Evolutionary conservation across 2,888 invertebrate species (phyloP).

Genomic region (Synanthedon vespiformis): DNA sequence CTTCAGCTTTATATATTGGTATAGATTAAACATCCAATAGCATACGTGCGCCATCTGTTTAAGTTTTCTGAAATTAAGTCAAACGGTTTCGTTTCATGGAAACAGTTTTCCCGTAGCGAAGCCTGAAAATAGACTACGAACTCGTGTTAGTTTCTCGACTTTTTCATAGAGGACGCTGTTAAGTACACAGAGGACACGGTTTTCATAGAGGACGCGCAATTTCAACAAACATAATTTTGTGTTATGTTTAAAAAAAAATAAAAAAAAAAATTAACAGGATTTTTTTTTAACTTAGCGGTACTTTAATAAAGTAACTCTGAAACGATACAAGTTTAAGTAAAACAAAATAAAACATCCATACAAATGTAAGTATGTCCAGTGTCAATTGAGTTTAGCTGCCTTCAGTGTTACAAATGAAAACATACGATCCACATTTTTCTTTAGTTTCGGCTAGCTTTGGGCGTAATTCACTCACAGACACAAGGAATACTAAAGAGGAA

Average conservation of each 20-base stretch:
- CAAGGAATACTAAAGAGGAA: background rate
- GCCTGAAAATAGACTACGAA: background rate
- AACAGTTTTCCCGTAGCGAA: background rate
- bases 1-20: too few species aligned
- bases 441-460: background rate
- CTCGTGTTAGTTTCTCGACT: too few species aligned
- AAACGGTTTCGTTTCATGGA: background rate
- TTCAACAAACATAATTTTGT: too few species aligned
- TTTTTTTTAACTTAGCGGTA: too few species aligned
- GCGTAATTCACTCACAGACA: background rate
- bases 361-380: background rate
- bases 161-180: too few species aligned
- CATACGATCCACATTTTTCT: constrained; percentile 10
- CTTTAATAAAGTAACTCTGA: too few species aligned
- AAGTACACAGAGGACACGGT: too few species aligned
- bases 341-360: background rate
- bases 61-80: background rate
- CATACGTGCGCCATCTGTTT: background rate
- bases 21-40: too few species aligned
- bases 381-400: background rate
- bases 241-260: too few species aligned
- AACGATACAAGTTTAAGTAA: too few species aligned
- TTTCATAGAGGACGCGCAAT: too few species aligned
- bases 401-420: constrained; percentile 8
- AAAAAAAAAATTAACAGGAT: too few species aligned